Conservation (phyloP, 2,888 invertebrate species). For the Choristoneura rosaceana region DNA sequence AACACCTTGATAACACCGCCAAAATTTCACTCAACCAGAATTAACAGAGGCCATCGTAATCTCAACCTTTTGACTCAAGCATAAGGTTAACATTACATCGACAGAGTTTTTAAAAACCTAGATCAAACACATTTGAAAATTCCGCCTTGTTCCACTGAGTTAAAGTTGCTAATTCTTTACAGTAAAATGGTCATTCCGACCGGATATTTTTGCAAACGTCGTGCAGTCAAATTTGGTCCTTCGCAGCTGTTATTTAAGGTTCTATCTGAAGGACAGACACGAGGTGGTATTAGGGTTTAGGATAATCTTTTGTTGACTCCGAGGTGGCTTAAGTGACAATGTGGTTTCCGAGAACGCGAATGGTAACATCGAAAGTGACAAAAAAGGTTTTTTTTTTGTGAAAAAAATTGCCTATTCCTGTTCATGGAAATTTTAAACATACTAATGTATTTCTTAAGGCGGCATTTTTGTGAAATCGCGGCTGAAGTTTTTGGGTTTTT, state of each 20-base stretch:
- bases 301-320: constrained; percentile 83
- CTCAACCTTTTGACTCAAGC: constrained; percentile 34
- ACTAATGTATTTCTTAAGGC: not conserved
- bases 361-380: constrained; percentile 32
- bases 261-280: not conserved
- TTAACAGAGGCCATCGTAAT: constrained; percentile 45
- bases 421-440: not conserved
- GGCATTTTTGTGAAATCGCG: not conserved
- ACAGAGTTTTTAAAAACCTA: not conserved
- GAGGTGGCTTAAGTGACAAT: constrained; percentile 70
- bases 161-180: not conserved
- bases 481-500: no score
- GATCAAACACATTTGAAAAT: not conserved
- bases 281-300: constrained; percentile 53
- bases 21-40: constrained; percentile 66
- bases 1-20: constrained; percentile 77
- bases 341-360: constrained; percentile 44
- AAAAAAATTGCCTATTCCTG: not conserved
- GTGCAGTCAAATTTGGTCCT: not conserved
- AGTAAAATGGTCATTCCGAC: not conserved
- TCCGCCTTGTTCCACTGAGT: not conserved
- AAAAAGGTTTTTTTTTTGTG: constrained; percentile 2
- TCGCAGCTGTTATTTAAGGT: not conserved
- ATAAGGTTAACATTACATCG: not conserved
- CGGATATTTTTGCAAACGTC: not conserved